These are phyloP conservation scores for Lagothrix lagotricha DNA, from an alignment of 2,797 vertebrate species.

Conservation along the genomic window DNA sequence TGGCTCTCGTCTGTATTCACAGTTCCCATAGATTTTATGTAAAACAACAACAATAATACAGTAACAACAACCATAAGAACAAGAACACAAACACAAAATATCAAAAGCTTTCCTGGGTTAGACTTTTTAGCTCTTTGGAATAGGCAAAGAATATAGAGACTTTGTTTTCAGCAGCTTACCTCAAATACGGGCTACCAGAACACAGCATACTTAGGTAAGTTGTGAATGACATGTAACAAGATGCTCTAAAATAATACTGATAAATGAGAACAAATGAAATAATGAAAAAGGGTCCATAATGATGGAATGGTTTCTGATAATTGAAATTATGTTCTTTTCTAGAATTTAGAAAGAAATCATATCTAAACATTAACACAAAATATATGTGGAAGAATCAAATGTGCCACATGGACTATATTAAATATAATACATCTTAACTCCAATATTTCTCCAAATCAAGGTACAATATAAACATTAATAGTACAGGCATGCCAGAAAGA, in stretches of 20 bases:
- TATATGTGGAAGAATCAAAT: conserved; percentile 74
- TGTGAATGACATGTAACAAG: conserved; percentile 51
- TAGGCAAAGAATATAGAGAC: conserved; percentile 62
- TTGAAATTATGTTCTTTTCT: conserved; percentile 66
- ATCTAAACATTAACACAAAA: conserved; percentile 77
- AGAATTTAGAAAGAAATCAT: conserved; percentile 45
- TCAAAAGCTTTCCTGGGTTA: conserved; percentile 67
- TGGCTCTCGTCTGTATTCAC: conserved; percentile 62
- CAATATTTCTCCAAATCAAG: conserved; percentile 58
- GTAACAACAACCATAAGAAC: background rate
- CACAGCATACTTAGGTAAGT: conserved; percentile 27
- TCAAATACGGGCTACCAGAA: conserved; percentile 52
- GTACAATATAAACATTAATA: conserved; percentile 73
- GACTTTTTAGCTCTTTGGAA: conserved; percentile 72
- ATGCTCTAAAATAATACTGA: conserved; percentile 72
- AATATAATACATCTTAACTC: background rate
- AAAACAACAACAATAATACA: conserved; percentile 43
- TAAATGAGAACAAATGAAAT: conserved; percentile 59
- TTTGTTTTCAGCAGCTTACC: conserved; percentile 54
- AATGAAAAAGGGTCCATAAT: background rate
- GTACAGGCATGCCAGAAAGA: conserved; percentile 58
- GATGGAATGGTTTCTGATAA: conserved; percentile 78
- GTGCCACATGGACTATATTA: conserved; percentile 77
- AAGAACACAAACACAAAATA: conserved; percentile 40
- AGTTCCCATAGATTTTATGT: conserved; percentile 58